Conservation (phyloP, 2,888 invertebrate genomes). For the Tenodera sinensis region DNA sequence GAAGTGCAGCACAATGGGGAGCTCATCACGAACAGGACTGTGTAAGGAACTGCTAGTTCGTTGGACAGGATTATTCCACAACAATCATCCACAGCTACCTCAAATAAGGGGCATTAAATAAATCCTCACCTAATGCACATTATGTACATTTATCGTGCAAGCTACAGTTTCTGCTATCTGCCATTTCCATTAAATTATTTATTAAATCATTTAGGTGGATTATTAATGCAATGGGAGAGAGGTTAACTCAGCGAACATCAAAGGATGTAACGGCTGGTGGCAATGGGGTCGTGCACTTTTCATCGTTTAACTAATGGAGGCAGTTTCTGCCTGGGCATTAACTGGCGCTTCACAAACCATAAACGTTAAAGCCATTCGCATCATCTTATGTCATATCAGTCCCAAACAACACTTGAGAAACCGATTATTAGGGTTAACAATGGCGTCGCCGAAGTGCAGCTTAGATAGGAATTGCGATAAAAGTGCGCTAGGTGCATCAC, state of each 20-base stretch:
- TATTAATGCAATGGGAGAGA: not conserved
- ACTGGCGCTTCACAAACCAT: not conserved
- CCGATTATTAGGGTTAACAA: too few species aligned
- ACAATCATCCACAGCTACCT: not conserved
- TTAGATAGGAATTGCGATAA: too few species aligned
- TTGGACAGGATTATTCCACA: not conserved
- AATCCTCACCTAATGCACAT: not conserved
- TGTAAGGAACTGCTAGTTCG: too few species aligned
- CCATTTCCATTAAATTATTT: not conserved
- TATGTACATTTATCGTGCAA: not conserved
- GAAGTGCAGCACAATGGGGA: too few species aligned
- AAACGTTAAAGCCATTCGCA: too few species aligned
- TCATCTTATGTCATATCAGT: too few species aligned
- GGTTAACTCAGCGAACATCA: not conserved
- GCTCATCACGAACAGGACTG: too few species aligned
- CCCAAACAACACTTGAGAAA: too few species aligned
- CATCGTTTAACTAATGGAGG: not conserved
- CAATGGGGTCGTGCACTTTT: not conserved
- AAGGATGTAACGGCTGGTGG: not conserved
- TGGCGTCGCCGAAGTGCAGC: too few species aligned
- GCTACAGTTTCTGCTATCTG: not conserved
- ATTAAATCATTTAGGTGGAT: not conserved
- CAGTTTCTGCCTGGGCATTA: not conserved
- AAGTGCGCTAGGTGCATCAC: too few species aligned
- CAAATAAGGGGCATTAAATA: not conserved